phyloP scores from a whole-genome alignment of 23 tunicate species.

The Trididemnum nubilum region DNA sequence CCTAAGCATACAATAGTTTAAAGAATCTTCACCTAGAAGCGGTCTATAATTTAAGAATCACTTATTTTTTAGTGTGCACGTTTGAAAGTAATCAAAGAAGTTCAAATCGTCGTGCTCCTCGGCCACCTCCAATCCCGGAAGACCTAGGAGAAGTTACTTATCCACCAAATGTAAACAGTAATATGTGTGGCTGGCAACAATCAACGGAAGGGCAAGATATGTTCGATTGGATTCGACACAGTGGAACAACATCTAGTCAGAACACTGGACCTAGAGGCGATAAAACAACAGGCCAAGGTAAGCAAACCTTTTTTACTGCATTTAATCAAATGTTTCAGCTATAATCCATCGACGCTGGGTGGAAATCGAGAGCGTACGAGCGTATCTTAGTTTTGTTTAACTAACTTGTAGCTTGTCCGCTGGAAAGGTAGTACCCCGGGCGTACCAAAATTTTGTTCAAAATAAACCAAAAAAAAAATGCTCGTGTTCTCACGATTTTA shows the following conservation, averaged over 20 bases:
- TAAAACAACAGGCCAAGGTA: slow-evolving; percentile 78
- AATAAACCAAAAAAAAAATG: no score
- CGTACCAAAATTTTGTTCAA: no score
- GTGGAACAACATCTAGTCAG: slow-evolving; percentile 59
- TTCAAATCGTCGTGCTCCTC: not conserved
- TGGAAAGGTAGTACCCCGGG: no score
- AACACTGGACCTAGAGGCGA: slow-evolving; percentile 80
- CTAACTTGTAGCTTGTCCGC: no score
- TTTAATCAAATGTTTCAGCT: no score
- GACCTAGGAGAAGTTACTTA: slow-evolving; percentile 46
- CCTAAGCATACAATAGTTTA: no score
- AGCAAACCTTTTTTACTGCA: not conserved
- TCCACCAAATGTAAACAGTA: not conserved
- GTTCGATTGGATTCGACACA: slow-evolving; percentile 69
- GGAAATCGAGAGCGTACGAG: no score
- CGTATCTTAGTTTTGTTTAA: no score
- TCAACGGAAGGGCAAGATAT: slow-evolving; percentile 41
- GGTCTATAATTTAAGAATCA: no score
- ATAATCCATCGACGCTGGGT: no score
- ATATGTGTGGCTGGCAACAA: slow-evolving; percentile 85
- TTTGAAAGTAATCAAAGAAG: slow-evolving; percentile 37
- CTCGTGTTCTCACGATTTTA: no score
- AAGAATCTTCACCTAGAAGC: no score
- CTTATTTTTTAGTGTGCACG: slow-evolving; percentile 79
- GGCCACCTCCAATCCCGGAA: slow-evolving; percentile 16